Base-by-base conservation (phyloP, 2,888 invertebrate genomes). In the Argynnis bischoffii region DNA sequence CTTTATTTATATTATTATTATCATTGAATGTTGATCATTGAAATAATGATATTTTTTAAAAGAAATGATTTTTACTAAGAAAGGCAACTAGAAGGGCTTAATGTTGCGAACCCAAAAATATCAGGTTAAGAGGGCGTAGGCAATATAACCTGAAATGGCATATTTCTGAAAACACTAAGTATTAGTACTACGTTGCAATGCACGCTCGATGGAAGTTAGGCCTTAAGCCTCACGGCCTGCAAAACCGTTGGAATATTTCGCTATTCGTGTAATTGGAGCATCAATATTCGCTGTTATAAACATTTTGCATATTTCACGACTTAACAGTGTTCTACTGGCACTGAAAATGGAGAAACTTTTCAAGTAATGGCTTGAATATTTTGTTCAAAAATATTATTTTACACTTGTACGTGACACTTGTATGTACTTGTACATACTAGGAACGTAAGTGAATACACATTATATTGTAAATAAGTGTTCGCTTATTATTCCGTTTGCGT, bases 251-350 rank as follows among this genome's bases (percentile, higher is more conserved):
- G 74, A 77, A 77, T 77, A 78, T 75, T 73, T 75, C 68, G 73
- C 77, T 80, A 79, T 80, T 77, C 78, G 74, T 84, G 81, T 83
- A 85, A 85, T 87, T 88, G 85, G 82, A 79, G 74, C 82, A 82
- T 83, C 83, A 82, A 86, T 85, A 83, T 85, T 82, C 82, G 82
- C 79, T 61, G 57, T 66, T 69, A 79, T 77, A 74, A 76, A 72
- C 75, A 78, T 77, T 83, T 82, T 85, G 81, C 82, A 86, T 87
- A 85, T 86, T 85, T 85, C 81, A 71, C 55, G 48, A 61, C 55
- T 54, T 60, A 57, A 51, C 66, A 48, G 48, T 60, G 31, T 57
- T 66, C 60, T 53, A 35, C 50, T 31, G 48, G 48, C 16, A 66
- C 48, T 60, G 54, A 50, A 55, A 60, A 60, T 60, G 35, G 50